phyloP scores from a whole-genome alignment of 2,888 invertebrate species.

The Linnaemya vulpina region DNA sequence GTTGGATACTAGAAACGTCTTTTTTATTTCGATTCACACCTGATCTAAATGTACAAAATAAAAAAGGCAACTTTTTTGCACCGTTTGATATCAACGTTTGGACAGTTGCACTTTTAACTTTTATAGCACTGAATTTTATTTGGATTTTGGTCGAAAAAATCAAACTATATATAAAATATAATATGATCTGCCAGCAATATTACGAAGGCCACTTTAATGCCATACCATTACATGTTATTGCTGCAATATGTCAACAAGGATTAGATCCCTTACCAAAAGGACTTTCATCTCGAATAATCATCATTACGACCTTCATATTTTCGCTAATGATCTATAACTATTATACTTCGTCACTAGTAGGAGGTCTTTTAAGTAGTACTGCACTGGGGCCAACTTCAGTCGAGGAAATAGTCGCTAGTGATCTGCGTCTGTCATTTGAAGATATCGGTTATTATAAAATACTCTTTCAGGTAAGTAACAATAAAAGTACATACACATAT shows the following conservation, averaged over 20 bases:
- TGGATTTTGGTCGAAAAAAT: constrained; percentile 76
- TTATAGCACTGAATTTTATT: constrained; percentile 74
- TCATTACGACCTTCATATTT: constrained; percentile 77
- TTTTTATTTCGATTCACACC: constrained; percentile 81
- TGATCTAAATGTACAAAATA: constrained; percentile 76
- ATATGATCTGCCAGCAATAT: not conserved
- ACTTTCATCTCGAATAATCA: constrained; percentile 76
- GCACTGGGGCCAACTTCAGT: constrained; percentile 79
- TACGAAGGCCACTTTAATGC: constrained; percentile 31
- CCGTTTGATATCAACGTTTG: constrained; percentile 80
- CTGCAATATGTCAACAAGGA: constrained; percentile 80
- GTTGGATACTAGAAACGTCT: constrained; percentile 80
- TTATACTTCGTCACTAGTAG: constrained; percentile 82
- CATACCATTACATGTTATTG: constrained; percentile 76
- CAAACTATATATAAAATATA: not conserved
- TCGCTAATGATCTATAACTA: constrained; percentile 81
- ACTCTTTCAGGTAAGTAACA: constrained; percentile 78
- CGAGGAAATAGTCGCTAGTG: constrained; percentile 78
- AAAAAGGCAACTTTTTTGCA: constrained; percentile 79
- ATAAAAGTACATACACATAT: not conserved
- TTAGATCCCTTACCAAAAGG: constrained; percentile 77
- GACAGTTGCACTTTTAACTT: constrained; percentile 73
- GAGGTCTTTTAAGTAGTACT: constrained; percentile 80
- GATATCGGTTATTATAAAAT: constrained; percentile 82
- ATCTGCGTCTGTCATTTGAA: constrained; percentile 80